Evolutionary conservation across 1,140 invertebrate genomes (phyloP).

Genomic region (Drosophila triauraria): DNA sequence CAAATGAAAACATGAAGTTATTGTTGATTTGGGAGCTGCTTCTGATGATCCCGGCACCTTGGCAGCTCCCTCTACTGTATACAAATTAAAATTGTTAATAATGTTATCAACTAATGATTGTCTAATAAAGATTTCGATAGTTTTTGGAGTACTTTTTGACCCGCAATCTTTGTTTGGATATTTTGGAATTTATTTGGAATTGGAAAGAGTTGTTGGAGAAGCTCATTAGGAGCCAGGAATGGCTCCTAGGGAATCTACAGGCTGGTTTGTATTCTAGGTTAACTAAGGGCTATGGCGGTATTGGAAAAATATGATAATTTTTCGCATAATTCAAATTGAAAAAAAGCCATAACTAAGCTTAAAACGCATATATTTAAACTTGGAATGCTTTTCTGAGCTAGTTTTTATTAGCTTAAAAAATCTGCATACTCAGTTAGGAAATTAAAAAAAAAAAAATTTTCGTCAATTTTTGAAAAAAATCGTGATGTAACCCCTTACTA

Average conservation of each 20-base stretch:
- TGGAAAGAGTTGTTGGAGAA: not conserved
- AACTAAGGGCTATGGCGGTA: not conserved
- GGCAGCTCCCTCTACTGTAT: constrained; percentile 33
- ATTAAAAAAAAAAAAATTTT: too few relatives aligned
- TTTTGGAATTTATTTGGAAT: not conserved
- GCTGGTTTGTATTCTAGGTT: not conserved
- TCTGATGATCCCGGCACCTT: not conserved
- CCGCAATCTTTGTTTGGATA: not conserved
- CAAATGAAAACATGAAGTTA: constrained; percentile 26
- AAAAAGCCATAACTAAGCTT: too few relatives aligned
- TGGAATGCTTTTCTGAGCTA: too few relatives aligned
- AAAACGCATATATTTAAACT: too few relatives aligned
- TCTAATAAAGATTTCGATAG: constrained; percentile 49
- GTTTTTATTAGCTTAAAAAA: too few relatives aligned
- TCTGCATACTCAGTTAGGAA: too few relatives aligned
- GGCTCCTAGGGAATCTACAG: not conserved
- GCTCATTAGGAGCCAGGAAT: not conserved
- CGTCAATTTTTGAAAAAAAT: too few relatives aligned
- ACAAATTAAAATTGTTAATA: constrained; percentile 66
- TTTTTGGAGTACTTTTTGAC: constrained; percentile 27
- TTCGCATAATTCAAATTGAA: too few relatives aligned
- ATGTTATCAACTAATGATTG: constrained; percentile 47
- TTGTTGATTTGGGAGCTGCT: constrained; percentile 53
- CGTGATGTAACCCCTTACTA: too few relatives aligned
- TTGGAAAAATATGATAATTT: too few relatives aligned